Evolutionary conservation across 2,113 vertebrate genomes (phyloP), one percentile per base, ranked within the genome.

Genomic region (Zosterops pallidus): DNA sequence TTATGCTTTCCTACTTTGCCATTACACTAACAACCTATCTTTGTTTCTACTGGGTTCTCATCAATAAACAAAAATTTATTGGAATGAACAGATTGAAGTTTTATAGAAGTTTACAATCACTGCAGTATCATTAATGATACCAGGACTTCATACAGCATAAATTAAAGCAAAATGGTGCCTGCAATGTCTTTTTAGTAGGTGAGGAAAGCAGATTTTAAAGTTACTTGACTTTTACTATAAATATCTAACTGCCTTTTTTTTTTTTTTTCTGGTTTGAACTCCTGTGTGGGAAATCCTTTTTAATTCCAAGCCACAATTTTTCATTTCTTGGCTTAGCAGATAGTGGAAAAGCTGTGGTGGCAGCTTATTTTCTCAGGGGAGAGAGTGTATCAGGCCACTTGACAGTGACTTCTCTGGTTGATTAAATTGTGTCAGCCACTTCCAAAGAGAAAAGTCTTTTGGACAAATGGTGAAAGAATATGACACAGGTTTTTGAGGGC

Each of bases 311-410:
- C 39, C 33, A 78, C 68, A 46, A 39, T 89, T 93, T 92, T 94
- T 93, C 55, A 77, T 64, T 90, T 88, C 12, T 69, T 92, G 68
- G 23, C 46, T 88, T 83, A 78, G 42, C n/a, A 90, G 84, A 59
- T 24, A 35, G 26, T 39, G 33, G 67, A 92, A 90, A 90, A 80
- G 42, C 33, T 71, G 46, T 69, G 25, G 39, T 84, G 67, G 89
- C 77, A 89, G 72, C 44, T 81, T 81, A 55, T 89, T 94, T 95
- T 94, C 89, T 94, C 77, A 69, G 41, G 49, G 72, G 74, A 90
- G 39, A 86, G 39, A 76, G 31, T 50, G 67, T 56, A 67, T 72
- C 63, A 85, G 64, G 50, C 56, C 77, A 33, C 74, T 87, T 92
- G 94, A 92, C 84, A 85, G 74, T 3, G 15, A 47, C 69, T 91